Evolutionary conservation across 2,797 vertebrate species (phyloP), one percentile per base, ranked within the genome.

Genomic region (Neosalanx taihuensis): DNA sequence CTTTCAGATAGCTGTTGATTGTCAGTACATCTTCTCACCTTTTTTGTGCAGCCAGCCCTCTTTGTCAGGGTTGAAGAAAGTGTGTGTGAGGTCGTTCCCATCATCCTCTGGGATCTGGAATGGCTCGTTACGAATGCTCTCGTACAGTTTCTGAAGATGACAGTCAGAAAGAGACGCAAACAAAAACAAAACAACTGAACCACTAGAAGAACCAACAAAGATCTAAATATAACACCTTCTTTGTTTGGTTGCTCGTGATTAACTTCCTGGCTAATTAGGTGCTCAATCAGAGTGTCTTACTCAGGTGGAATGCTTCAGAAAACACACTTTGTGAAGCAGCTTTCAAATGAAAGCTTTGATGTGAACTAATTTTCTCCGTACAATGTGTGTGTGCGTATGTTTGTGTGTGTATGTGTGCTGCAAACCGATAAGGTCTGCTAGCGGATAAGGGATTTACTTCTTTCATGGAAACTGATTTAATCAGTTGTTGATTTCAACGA

Each of bases 31-130:
- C 18, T 0, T 26, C 92, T 91, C 83, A 98, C 97, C 97, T 79
- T 94, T 92, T 77, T 98, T 98, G 5, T 96, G 93, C 17, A 98
- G 94, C 97, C 97, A 98, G 58, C 96, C 97, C 74, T 98, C 97
- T 0, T 88, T 90, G 81, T 95, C 96, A 0, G 97, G 96, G 59
- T 98, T 98, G 83, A 98, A 98, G 85, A 98, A 98, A 0, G 96
- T 98, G 76, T 96, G 91, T 0, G 95, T 98, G 76, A 98, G 94
- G 84, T 98, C 96, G 0, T 96, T 94, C 23, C 96, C 96, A 0
- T 98, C 96, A 0, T 98, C 96, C 84, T 94, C 94, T 0, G 96
- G 96, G 85, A 98, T 97, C 83, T 96, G 97, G 81, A 98, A 98
- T 0, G 97, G 97, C 82, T 98, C 97, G 0, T 91, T 97, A 81